Evolutionary conservation across 2,113 vertebrate genomes (phyloP), one percentile per base, ranked within the genome.

Genomic region (Nycticorax nycticorax): DNA sequence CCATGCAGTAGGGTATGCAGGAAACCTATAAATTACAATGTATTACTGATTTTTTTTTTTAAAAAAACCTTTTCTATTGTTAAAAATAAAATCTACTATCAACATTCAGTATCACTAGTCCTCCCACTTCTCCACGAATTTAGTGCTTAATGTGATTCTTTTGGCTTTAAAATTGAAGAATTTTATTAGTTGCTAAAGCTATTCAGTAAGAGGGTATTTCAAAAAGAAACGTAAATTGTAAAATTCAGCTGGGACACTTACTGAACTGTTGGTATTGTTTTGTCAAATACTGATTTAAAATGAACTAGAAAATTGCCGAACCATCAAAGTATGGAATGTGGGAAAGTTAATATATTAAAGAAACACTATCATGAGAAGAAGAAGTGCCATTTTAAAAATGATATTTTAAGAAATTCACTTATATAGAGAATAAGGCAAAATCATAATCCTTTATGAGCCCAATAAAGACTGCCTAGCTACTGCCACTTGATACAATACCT

Each of bases 351-450:
- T 95, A 66, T 95, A 95, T 92, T 96, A 97, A 95, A 95, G 89
- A 95, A 96, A 96, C 88, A 89, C 88, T 96, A 95, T 85, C 56
- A 78, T 76, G 69, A 92, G 92, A 89, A 93, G 88, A 88, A 89
- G 43, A 21, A 79, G 80, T 89, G 91, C 84, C 19, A 8, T 85
- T 95, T 93, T 91, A 77, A 94, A 96, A 95, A 97, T 94, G 52
- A 39, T 97, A 96, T 97, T 97, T 97, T 96, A 94, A 95, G 96
- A 95, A 96, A 96, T 94, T 94, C 94, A 95, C 92, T 96, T 97
- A 85, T 95, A 79, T 56, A 92, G 91, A 87, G 88, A 96, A 94
- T 93, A 93, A 75, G 91, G 76, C 85, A 95, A 96, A 96, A 96
- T 94, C 86, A 85, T 96, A 94, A 94, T 95, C 80, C 77, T 94